Evolutionary conservation across 2,797 vertebrate species (phyloP).

Genomic region (Anguilla marmorata): DNA sequence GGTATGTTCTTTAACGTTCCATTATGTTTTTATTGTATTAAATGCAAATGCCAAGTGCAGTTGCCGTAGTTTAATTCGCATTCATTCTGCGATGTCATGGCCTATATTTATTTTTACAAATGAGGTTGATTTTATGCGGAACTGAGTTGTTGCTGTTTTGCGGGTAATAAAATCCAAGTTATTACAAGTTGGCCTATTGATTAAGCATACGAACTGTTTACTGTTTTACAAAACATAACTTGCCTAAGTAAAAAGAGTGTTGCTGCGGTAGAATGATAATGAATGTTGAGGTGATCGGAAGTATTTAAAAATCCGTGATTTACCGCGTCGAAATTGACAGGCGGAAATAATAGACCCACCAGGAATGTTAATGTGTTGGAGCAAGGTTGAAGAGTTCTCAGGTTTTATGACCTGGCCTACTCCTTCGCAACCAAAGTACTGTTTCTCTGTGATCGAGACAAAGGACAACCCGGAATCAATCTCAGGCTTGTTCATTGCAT

Average conservation of each 20-base stretch:
- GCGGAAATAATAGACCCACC: background rate
- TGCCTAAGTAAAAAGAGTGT: background rate
- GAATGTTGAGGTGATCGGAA: constrained; percentile 3
- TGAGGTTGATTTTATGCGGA: background rate
- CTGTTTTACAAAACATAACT: background rate
- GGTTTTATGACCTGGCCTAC: background rate
- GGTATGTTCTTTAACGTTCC: background rate
- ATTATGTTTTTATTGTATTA: background rate
- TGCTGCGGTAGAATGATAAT: background rate
- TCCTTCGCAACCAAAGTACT: background rate
- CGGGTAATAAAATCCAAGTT: background rate
- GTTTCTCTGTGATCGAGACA: background rate
- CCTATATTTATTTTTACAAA: background rate
- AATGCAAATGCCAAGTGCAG: background rate
- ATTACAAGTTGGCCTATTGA: background rate
- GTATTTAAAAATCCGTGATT: background rate
- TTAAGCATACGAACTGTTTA: background rate
- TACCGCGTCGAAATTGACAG: background rate
- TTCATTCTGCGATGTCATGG: background rate
- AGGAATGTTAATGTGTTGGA: background rate
- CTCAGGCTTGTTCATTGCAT: background rate
- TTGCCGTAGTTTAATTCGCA: background rate
- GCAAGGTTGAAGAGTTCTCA: background rate
- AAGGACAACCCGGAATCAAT: background rate
- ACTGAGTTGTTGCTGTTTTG: background rate